Conservation (phyloP, 2,113 vertebrate species). For the Mesoclemmys tuberculata region DNA sequence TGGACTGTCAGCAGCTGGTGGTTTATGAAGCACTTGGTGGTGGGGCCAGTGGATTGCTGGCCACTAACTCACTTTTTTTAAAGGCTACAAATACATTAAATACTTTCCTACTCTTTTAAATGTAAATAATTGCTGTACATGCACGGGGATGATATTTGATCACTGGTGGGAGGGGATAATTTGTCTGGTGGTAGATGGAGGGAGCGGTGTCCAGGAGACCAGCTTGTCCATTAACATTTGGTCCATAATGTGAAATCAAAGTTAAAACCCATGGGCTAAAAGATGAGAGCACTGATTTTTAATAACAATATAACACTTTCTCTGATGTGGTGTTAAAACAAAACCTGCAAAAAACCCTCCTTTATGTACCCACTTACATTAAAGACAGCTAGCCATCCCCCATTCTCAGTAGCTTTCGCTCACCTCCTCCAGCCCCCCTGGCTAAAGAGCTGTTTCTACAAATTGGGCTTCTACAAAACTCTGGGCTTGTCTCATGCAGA, state of each 20-base stretch:
- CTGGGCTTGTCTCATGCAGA: not conserved
- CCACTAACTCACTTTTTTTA: constrained; percentile 44
- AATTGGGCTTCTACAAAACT: not conserved
- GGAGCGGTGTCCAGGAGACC: not conserved
- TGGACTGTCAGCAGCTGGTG: not conserved
- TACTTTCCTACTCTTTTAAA: constrained; percentile 54
- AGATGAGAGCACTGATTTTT: constrained; percentile 33
- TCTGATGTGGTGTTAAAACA: constrained; percentile 62
- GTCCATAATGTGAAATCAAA: not conserved
- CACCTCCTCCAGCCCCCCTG: not conserved
- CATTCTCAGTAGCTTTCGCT: not conserved
- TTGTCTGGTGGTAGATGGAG: constrained; percentile 27
- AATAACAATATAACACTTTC: constrained; percentile 69
- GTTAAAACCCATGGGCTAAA: constrained; percentile 56
- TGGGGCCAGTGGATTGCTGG: not conserved
- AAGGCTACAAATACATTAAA: constrained; percentile 29
- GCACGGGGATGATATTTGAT: constrained; percentile 46
- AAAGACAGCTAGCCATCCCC: not conserved
- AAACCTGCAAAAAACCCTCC: not conserved
- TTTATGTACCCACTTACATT: not conserved
- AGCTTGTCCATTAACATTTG: not conserved
- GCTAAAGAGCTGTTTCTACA: not conserved
- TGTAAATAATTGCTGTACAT: constrained; percentile 59
- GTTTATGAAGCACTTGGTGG: not conserved
- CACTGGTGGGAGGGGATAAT: constrained; percentile 29